Evolutionary conservation across 53 echinoderm and acorn worm species (phyloP).

Genomic region (Crossaster papposus): DNA sequence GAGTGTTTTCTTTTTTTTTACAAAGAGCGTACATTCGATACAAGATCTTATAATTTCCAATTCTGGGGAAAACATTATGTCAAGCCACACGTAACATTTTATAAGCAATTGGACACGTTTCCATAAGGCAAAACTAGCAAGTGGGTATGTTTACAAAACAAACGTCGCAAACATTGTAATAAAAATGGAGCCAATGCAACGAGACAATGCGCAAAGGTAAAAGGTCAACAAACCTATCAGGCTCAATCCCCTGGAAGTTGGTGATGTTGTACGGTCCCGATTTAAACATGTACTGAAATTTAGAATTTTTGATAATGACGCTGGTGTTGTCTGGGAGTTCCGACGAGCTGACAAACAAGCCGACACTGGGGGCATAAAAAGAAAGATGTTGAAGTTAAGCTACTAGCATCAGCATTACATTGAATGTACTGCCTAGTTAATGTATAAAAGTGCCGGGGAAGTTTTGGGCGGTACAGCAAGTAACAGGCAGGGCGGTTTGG

Average conservation of each 20-base stretch:
- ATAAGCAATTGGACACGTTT: too few species aligned
- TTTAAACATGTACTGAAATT: constrained; percentile 17
- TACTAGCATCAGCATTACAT: background rate
- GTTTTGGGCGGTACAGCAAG: background rate
- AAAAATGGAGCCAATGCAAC: too few species aligned
- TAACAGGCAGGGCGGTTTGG: too few species aligned
- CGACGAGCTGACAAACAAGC: constrained; percentile 57
- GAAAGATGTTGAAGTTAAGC: background rate
- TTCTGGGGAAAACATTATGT: too few species aligned
- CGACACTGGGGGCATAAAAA: constrained; percentile 64
- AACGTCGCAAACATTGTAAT: too few species aligned
- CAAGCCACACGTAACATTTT: too few species aligned
- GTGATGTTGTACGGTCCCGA: constrained; percentile 68
- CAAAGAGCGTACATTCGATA: background rate
- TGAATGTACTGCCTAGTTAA: too few species aligned
- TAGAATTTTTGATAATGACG: constrained; percentile 41
- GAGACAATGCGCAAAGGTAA: too few species aligned
- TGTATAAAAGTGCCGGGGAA: too few species aligned
- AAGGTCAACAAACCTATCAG: constrained; percentile 58
- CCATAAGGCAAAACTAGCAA: too few species aligned
- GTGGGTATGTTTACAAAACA: too few species aligned
- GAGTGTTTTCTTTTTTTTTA: background rate
- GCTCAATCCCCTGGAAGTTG: constrained; percentile 61
- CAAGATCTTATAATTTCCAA: too few species aligned
- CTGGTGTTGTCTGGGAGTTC: constrained; percentile 64